Base-by-base conservation (phyloP, 2,888 invertebrate genomes). In the Creontiades dilutus region DNA sequence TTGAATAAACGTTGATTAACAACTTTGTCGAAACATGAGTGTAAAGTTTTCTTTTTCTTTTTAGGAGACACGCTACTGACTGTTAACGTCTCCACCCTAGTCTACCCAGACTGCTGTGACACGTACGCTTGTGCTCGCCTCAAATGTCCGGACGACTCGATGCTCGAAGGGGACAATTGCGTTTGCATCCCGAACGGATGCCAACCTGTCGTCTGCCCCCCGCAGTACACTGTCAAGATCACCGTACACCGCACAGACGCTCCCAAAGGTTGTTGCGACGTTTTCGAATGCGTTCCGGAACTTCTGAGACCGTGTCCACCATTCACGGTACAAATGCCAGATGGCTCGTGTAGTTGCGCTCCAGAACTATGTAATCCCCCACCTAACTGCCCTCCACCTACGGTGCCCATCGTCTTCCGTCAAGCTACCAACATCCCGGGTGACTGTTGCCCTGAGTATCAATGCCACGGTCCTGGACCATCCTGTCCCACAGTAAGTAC, bases 371-470 rank as follows among this genome's bases (percentile, higher is more conserved):
- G 81, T 47, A 11, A n/a, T 0, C 47, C 81, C 9, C 19, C 23
- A 0, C 81, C 81, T 3, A 0, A 14, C 9, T 81, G 81, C 48
- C 81, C 81, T 16, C 81, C 81, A 2, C 46, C 46, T 12, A 23
- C 19, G n/a, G n/a, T 81, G 12, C 12, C 81, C 81, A 81, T 81
- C 46, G 46, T 81, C 16, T 47, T 47, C 46, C 46, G 37, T 5
- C 46, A 81, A 0, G 47, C 81, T 13, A n/a, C 47, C 14, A 81
- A 81, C 13, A 47, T 81, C 23, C 23, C 81, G 0, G 46, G 48
- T 0, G 46, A 81, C 48, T 81, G 81, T n/a, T 81, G 81, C n/a
- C 47, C 46, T 4, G 47, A 47, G 47, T 81, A 81, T 23, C 23
- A 27, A 19, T 81, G 81, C n/a, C 12, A 46, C 81, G 19, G n/a